Evolutionary conservation across 1,140 invertebrate species (phyloP).

Genomic region (Atopsyche davidsoni): DNA sequence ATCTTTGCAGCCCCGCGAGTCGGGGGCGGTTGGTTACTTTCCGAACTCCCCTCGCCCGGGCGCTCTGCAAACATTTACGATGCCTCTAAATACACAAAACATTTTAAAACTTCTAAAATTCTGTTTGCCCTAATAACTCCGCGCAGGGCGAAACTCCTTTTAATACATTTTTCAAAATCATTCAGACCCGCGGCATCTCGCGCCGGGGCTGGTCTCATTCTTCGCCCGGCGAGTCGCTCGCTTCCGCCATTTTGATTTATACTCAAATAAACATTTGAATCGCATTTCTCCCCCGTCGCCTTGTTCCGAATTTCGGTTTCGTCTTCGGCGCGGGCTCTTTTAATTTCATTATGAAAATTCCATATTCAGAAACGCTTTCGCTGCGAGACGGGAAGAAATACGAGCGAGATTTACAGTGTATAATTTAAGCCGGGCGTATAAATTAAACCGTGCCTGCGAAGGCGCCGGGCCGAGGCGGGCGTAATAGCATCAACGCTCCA

Average conservation of each 20-base stretch:
- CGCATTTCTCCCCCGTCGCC: conserved; percentile 6
- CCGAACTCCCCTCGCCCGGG: conserved; percentile 12
- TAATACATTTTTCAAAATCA: background rate
- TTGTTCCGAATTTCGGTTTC: conserved; percentile 9
- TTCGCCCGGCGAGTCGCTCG: background rate
- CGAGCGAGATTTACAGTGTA: conserved; percentile 25
- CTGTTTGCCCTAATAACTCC: conserved; percentile 23
- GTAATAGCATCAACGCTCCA: conserved; percentile 30
- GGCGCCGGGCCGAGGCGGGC: no score
- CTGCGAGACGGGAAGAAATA: background rate
- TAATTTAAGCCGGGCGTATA: conserved; percentile 28
- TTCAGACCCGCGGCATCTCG: background rate
- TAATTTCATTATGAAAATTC: conserved; percentile 27
- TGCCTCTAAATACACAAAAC: conserved; percentile 22
- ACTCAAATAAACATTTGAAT: conserved; percentile 14
- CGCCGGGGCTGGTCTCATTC: background rate
- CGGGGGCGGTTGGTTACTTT: no score
- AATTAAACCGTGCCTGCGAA: conserved; percentile 30
- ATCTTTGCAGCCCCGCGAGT: no score
- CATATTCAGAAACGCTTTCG: conserved; percentile 16
- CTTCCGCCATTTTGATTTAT: conserved; percentile 1
- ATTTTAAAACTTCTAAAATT: conserved; percentile 25
- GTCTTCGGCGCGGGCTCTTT: conserved; percentile 3
- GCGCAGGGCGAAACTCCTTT: conserved; percentile 7
- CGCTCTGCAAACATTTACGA: conserved; percentile 14